A percentile compares a stretch with the other conserved stretches of the same genome.
phyloP scores from a whole-genome alignment of 2,888 invertebrate genomes.

The Parasteatoda lunata region DNA sequence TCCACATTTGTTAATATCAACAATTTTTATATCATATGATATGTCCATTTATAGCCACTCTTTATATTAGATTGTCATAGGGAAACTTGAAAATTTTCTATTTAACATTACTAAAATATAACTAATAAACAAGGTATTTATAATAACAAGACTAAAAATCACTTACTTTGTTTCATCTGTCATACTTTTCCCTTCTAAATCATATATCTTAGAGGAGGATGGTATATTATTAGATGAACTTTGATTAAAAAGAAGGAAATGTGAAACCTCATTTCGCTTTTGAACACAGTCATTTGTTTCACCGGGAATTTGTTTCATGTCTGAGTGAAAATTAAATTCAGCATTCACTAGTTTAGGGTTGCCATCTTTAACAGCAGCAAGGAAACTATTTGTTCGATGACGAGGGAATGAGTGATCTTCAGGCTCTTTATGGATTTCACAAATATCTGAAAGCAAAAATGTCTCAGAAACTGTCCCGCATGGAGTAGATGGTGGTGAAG shows the following conservation, averaged over 20 bases:
- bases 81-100: too few species aligned
- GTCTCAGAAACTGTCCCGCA: conserved; percentile 44
- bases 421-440: conserved; percentile 51
- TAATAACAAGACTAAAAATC: background rate
- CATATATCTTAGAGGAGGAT: conserved; percentile 7
- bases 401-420: conserved; percentile 54
- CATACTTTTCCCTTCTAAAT: conserved; percentile 19
- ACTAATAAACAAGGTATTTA: background rate
- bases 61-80: too few species aligned
- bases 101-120: too few species aligned
- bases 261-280: conserved; percentile 11
- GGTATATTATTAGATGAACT: conserved; percentile 3
- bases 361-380: conserved; percentile 63
- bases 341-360: conserved; percentile 58
- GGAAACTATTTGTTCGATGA: conserved; percentile 64
- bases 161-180: conserved; percentile 46
- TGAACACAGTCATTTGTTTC: background rate
- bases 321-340: conserved; percentile 8
- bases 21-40: too few species aligned
- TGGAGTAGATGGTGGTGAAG: conserved; percentile 36
- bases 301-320: conserved; percentile 16
- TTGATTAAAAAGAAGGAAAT: conserved; percentile 19
- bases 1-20: too few species aligned
- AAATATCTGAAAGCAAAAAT: conserved; percentile 35
- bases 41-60: too few species aligned